phyloP scores from a whole-genome alignment of 2,888 invertebrate species.

The Doris montereyensis region DNA sequence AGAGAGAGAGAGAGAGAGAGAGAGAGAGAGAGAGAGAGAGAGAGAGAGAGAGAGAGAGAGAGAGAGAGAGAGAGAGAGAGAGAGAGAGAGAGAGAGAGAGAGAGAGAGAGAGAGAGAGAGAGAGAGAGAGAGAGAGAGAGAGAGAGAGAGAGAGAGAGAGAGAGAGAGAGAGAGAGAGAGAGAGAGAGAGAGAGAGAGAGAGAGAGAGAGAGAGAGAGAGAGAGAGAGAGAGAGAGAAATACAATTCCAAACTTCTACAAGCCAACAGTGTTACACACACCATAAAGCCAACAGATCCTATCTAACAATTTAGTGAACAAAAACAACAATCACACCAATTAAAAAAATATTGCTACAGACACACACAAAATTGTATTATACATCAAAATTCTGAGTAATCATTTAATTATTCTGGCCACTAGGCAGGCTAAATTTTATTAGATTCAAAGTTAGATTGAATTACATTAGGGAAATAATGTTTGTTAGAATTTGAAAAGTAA shows the following conservation, averaged over 20 bases:
- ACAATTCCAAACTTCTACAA: not conserved
- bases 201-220: not conserved
- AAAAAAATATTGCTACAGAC: no score
- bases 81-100: not conserved
- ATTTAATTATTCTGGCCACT: no score
- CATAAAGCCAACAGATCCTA: no score
- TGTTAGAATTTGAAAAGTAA: no score
- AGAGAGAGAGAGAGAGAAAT: not conserved
- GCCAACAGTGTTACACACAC: no score
- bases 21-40: not conserved
- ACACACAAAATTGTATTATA: no score
- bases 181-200: not conserved
- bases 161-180: not conserved
- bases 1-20: not conserved
- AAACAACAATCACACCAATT: no score
- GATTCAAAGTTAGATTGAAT: no score
- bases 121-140: not conserved
- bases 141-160: constrained; percentile 28
- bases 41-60: not conserved
- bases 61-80: not conserved
- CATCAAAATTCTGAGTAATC: no score
- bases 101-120: constrained; percentile 5
- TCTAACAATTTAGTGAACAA: no score
- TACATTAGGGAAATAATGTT: no score
- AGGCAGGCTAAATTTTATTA: no score